Conservation (phyloP, 1,140 invertebrate genomes). For the Euwallacea similis region DNA sequence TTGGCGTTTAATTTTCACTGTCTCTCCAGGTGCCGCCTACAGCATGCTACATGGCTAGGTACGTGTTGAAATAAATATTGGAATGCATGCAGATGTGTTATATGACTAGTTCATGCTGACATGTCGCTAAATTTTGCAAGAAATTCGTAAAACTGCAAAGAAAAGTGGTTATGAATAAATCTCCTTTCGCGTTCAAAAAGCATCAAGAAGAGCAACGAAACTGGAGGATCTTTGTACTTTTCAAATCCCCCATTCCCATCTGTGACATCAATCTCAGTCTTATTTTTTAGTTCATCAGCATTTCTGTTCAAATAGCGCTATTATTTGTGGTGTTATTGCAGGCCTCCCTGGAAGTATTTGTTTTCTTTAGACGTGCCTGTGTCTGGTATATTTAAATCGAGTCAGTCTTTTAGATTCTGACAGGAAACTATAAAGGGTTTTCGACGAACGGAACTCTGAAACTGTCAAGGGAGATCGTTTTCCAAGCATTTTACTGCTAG, state of each 20-base stretch:
- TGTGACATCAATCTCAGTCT: constrained; percentile 12
- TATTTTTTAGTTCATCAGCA: constrained; percentile 16
- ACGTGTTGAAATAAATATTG: constrained; percentile 3
- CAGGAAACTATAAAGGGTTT: constrained; percentile 26
- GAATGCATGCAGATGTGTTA: no score
- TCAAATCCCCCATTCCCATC: neutral
- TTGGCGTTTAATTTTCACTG: constrained; percentile 13
- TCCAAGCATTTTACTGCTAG: constrained; percentile 20
- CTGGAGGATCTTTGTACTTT: neutral
- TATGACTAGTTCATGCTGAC: no score
- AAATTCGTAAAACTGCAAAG: no score
- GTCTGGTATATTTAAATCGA: constrained; percentile 31
- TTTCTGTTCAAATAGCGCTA: neutral
- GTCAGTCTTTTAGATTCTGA: constrained; percentile 18
- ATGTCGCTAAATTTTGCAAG: no score
- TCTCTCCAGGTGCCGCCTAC: constrained; percentile 12
- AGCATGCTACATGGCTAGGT: neutral
- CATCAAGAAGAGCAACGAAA: neutral
- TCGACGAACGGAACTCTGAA: constrained; percentile 20
- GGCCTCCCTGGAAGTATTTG: constrained; percentile 27
- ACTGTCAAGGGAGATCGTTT: constrained; percentile 18
- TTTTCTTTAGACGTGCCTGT: constrained; percentile 20
- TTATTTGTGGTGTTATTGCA: constrained; percentile 25
- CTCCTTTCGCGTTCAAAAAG: no score
- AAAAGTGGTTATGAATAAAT: no score